Base-by-base conservation (phyloP, 37 sponge, comb jelly and placozoan genomes). In the Hexactinellida sp. region DNA sequence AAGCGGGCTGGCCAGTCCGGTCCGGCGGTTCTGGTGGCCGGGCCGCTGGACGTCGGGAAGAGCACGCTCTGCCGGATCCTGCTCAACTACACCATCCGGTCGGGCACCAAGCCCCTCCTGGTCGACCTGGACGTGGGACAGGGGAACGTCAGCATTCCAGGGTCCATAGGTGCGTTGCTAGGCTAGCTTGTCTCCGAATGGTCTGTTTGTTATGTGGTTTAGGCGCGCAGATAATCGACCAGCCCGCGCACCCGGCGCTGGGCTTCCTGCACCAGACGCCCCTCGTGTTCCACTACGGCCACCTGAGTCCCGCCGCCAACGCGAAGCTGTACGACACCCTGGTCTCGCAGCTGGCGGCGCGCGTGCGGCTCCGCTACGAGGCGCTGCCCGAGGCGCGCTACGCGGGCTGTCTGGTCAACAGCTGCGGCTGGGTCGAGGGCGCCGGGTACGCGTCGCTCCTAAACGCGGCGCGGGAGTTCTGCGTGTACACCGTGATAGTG, bases 381-480 rank as follows among this genome's bases (percentile, higher is more conserved):
- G 82, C 39, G 28, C 39, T 37, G 30, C 83, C 82, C 51, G 25
- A 38, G 90, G 91, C 55, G 30, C 91, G 88, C 51, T 47, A 84
- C 82, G 85, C 90, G 82, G 98, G 98, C 0, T 97, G 93, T 87
- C 83, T 97, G 39, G 89, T 97, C 54, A 94, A 97, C 87, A 92
- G 93, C 0, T 97, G 98, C 92, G 98, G 98, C 0, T 97, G 95
- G 93, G 91, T 97, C 36, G 94, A 93, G 39, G 98, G 92, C 1
- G 84, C 39, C 23, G 98, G 98, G 7, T 97, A 94, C 87, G 90
- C 90, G 86, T 84, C 86, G 36, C 89, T 97, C 0, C 85, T 92
- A 9, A 85, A 97, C 51, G 93, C 88, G 38, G 91, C 90, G 23
- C 38, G 90, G 1, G 91, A 88, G 13, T 94, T 94, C 86, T 88